Base-by-base conservation (phyloP, 2,797 vertebrate species). In the Zalophus californianus region DNA sequence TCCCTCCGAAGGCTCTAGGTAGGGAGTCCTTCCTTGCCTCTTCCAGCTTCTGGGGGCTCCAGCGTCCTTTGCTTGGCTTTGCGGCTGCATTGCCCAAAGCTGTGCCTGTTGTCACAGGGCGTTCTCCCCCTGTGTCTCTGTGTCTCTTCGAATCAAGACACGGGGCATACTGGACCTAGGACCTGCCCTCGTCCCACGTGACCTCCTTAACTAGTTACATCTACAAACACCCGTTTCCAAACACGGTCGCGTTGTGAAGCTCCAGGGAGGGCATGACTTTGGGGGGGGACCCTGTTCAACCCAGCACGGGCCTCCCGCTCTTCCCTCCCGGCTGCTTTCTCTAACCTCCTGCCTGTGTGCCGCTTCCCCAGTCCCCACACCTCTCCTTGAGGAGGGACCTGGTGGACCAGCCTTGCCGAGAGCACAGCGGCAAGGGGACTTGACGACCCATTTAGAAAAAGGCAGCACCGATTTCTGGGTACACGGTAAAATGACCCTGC, bases 11-110 rank as follows among this genome's bases (percentile, higher is more conserved):
- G 50, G 54, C 2, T 27, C 56, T 50, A 2, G 1, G 1, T 5
- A 5, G 54, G 56, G 56, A 12, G 5, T 18, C n/a, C n/a, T 14
- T 3, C 44, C 70, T n/a, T 41, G 56, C 56, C 13, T 23, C n/a
- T 25, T 32, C 21, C 56, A 2, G n/a, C 70, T 8, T 9, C 18
- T 2, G n/a, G 70, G 20, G 44, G 14, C 21, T 15, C n/a, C 15
- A 7, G 3, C 2, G 5, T 15, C 20, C 60, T 78, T 16, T 3
- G 0, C 90, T 50, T 38, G 10, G 5, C 48, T 79, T 62, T 29
- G 3, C 1, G 7, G 44, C 48, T 7, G 1, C 25, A 0, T 15
- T 2, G 29, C 23, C 35, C 25, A 44, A 27, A 13, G 23, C 68
- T 75, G 25, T 23, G 44, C 41, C 80, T 29, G 2, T 1, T 16